Base-by-base conservation (phyloP, 2,113 vertebrate genomes). In the Pipra filicauda region DNA sequence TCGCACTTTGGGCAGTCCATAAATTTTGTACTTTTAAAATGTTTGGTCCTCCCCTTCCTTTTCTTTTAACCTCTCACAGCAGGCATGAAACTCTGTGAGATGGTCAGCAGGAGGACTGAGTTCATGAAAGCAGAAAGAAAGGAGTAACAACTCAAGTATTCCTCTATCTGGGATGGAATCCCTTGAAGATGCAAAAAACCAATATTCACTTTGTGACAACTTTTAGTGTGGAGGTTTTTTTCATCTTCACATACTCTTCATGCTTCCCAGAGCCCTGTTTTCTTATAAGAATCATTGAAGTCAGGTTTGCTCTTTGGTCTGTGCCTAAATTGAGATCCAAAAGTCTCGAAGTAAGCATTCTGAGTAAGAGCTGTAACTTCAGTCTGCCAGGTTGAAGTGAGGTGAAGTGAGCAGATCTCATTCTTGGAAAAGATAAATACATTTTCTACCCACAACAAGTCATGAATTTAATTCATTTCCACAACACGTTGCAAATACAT, bases 181-280 rank as follows among this genome's bases (percentile, higher is more conserved):
- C 89, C 94, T 93, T 92, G 89, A 96, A 94, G 79, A 74, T 8
- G 27, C 30, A 91, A 35, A 37, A 74, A 95, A 86, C 27, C 16
- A 86, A 62, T 86, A 43, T 46, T 80, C 33, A 30, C 16, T 92
- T 41, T 41, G 39, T 41, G 39, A 41, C 39, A 41, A 41, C 39
- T 41, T 86, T 85, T 33, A 74, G 17, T 37, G 33, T 30, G 57
- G 46, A 24, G 4, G 6, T 4, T 30, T 70, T 91, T 95, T 71
- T 71, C 24, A 57, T 85, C 73, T 81, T 75, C 70, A 59, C 27
- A 44, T 57, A 24, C 6, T 67, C 83, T 67, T 54, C 65, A 14
- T 75, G 59, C 33, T 87, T 84, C 39, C 44, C 48, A 72, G 65
- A 24, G 35, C 4, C 33, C 51, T 35, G 30, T 37, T 86, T 91